phyloP scores from a whole-genome alignment of 2,888 invertebrate genomes.

The Eilema depressum region DNA sequence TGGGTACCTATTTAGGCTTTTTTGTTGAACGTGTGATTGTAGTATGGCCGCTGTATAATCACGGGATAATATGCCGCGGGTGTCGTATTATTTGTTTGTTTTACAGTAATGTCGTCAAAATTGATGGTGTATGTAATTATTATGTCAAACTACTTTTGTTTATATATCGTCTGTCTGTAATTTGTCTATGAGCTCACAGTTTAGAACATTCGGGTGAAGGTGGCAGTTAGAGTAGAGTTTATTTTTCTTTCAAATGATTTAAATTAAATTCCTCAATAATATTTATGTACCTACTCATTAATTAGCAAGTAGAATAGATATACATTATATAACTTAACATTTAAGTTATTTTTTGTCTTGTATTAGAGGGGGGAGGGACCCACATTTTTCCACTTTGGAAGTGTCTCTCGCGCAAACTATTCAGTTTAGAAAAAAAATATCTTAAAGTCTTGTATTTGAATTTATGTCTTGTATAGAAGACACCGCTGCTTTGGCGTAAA shows the following conservation, averaged over 20 bases:
- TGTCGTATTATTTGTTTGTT: slow-evolving; percentile 38
- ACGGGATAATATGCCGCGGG: slow-evolving; percentile 36
- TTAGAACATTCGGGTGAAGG: slow-evolving; percentile 30
- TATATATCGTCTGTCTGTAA: slow-evolving; percentile 32
- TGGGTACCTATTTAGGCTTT: slow-evolving; percentile 33
- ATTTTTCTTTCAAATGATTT: background rate
- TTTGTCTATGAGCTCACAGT: slow-evolving; percentile 29
- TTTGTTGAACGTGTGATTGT: slow-evolving; percentile 36
- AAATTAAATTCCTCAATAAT: too few species aligned
- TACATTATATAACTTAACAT: too few species aligned
- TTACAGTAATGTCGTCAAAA: slow-evolving; percentile 31
- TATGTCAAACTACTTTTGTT: slow-evolving; percentile 32
- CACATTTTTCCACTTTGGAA: too few species aligned
- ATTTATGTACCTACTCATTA: too few species aligned
- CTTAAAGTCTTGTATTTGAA: too few species aligned
- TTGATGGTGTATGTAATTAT: slow-evolving; percentile 29
- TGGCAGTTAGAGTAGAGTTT: background rate
- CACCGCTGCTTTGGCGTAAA: too few species aligned
- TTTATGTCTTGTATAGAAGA: too few species aligned
- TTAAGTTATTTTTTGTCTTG: too few species aligned
- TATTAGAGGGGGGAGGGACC: too few species aligned
- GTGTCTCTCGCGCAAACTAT: too few species aligned
- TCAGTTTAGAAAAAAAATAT: too few species aligned
- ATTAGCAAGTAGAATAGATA: too few species aligned
- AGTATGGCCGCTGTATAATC: slow-evolving; percentile 42